phyloP scores from a whole-genome alignment of 2,888 invertebrate genomes.

The Dioctria linearis region DNA sequence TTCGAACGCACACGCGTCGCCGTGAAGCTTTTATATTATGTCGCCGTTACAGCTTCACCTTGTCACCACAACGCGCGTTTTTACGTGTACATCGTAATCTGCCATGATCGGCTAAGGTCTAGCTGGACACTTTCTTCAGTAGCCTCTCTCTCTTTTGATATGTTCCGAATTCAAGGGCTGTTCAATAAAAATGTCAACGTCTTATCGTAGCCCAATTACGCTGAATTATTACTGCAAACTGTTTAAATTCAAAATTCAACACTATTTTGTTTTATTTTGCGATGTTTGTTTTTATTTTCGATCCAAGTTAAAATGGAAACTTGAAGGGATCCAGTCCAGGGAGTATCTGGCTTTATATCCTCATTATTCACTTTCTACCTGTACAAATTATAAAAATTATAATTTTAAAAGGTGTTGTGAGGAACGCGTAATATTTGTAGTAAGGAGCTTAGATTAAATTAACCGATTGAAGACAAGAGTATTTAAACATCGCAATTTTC shows the following conservation, averaged over 20 bases:
- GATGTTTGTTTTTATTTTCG: too few relatives aligned
- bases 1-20: slow-evolving; percentile 8
- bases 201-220: slow-evolving; percentile 37
- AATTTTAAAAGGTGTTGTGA: too few relatives aligned
- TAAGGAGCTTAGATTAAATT: too few relatives aligned
- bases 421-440: too few relatives aligned
- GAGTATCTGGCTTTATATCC: too few relatives aligned
- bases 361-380: too few relatives aligned
- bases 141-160: background rate
- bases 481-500: too few relatives aligned
- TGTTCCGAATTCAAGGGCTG: background rate
- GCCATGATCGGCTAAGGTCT: slow-evolving; percentile 8
- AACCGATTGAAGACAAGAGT: too few relatives aligned
- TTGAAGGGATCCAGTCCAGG: too few relatives aligned
- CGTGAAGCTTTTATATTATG: background rate
- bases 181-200: slow-evolving; percentile 43
- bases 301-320: too few relatives aligned
- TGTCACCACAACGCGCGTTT: slow-evolving; percentile 25
- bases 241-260: slow-evolving; percentile 1
- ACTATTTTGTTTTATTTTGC: background rate
- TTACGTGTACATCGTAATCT: slow-evolving; percentile 9
- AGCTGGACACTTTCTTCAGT: slow-evolving; percentile 31
- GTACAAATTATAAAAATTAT: too few relatives aligned
- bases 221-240: slow-evolving; percentile 32
- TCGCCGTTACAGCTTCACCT: slow-evolving; percentile 14